Base-by-base conservation (phyloP, 2,113 vertebrate species). In the Coregonus clupeaformis region DNA sequence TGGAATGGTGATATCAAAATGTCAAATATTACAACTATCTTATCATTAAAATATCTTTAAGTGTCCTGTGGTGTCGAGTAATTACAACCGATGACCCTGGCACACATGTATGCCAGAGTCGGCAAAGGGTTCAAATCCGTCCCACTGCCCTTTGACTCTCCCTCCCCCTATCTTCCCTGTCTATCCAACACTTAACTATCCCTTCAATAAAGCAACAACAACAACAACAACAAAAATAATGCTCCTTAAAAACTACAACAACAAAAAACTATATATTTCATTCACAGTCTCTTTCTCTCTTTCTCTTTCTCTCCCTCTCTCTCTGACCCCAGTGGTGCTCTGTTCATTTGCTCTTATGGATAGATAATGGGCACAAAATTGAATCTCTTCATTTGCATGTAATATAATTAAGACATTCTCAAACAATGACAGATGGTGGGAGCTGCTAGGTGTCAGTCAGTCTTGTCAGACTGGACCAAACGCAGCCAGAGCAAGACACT, bases 311-410 rank as follows among this genome's bases (percentile, higher is more conserved):
- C 92, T 90, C 93, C 92, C 93, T 93, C 94, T 94, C 94, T 94
- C 86, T 81, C 72, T 97, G 96, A 96, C 95, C 96, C 96, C 95
- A 92, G 94, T 97, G 95, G 96, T 96, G 94, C 94, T 96, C 94
- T 95, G 94, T 96, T 96, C 95, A 97, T 94, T 95, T 93, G 95
- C 89, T 96, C 96, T 97, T 97, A 97, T 97, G 96, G 96, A 96
- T 86, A 97, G 96, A 97, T 97, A 97, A 97, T 97, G 94, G 94
- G 75, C 93, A 93, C 91, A 60, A 96, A 97, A 97, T 95, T 95
- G 94, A 97, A 97, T 97, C 95, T 96, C 96, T 98, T 98, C 95
- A 97, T 98, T 96, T 96, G 95, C 93, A 96, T 97, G 97, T 96
- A 98, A 98, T 96, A 93, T 92, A 96, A 97, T 98, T 97, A 97